A percentile compares a stretch with the other conserved stretches of the same genome.
phyloP scores from a whole-genome alignment of 2,888 invertebrate species.

The Hedychridium roseum region DNA sequence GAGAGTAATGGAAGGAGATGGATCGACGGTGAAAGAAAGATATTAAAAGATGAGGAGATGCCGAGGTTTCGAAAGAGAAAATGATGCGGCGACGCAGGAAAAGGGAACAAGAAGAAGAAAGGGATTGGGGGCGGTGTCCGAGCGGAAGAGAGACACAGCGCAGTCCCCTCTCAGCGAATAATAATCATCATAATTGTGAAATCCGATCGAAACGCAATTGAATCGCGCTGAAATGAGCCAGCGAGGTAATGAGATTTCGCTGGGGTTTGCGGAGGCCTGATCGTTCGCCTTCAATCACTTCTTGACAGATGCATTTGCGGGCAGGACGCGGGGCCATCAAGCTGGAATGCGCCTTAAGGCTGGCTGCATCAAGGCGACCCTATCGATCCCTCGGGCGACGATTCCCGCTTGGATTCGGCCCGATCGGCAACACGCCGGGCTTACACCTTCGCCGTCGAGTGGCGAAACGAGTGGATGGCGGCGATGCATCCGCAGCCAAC shows the following conservation, averaged over 20 bases:
- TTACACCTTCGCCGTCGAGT: no score
- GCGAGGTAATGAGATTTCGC: constrained; percentile 52
- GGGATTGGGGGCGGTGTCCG: no score
- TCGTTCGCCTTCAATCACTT: constrained; percentile 61
- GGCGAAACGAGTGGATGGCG: no score
- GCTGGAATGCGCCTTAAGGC: constrained; percentile 56
- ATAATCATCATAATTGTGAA: constrained; percentile 55
- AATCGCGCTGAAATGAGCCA: constrained; percentile 51
- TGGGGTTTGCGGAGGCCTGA: constrained; percentile 33
- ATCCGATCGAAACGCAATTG: constrained; percentile 57
- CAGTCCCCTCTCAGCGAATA: constrained; percentile 5
- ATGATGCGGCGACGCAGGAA: no score
- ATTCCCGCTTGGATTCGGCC: constrained; percentile 4
- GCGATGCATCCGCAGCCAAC: no score
- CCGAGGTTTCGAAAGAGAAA: no score
- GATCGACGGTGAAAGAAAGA: no score
- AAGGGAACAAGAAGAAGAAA: no score
- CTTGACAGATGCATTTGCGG: constrained; percentile 61
- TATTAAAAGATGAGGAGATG: no score
- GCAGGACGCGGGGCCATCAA: constrained; percentile 50
- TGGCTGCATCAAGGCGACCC: constrained; percentile 27
- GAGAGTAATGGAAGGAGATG: no score
- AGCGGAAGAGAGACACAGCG: no score
- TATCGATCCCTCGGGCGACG: constrained; percentile 29
- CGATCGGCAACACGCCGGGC: neutral